Conservation (phyloP, 2,113 vertebrate genomes). For the Thunnus thynnus region DNA sequence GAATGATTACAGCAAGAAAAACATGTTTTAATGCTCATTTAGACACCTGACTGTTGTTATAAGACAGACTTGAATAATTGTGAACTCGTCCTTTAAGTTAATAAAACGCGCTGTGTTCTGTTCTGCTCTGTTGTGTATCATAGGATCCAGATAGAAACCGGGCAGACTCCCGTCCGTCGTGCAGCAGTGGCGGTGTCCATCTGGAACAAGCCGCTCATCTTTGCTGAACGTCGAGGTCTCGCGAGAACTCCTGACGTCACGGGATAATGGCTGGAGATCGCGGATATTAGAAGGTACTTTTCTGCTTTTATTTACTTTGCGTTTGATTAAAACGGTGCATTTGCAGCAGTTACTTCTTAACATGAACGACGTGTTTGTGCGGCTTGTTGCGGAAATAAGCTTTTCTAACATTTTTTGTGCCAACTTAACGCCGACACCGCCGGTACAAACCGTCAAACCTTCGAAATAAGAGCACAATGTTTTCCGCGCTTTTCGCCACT, state of each 20-base stretch:
- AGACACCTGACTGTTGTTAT: too few species aligned
- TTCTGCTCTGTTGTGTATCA: too few species aligned
- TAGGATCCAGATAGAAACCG: neutral
- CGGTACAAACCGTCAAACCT: constrained; percentile 71
- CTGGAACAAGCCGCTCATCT: constrained; percentile 20
- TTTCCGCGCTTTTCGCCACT: constrained; percentile 74
- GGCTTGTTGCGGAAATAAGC: fast-evolving
- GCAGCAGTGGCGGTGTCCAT: fast-evolving
- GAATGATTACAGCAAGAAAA: too few species aligned
- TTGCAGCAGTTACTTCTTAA: fast-evolving
- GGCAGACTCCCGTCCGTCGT: neutral
- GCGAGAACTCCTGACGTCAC: constrained; percentile 66
- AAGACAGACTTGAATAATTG: too few species aligned
- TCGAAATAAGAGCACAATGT: constrained; percentile 83
- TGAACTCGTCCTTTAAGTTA: too few species aligned
- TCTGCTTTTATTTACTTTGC: constrained; percentile 70
- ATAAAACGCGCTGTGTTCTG: too few species aligned
- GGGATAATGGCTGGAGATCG: constrained; percentile 70
- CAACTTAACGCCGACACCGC: constrained; percentile 53
- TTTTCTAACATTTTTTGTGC: constrained; percentile 7
- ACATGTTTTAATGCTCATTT: too few species aligned
- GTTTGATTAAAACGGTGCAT: neutral
- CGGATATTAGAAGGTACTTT: constrained; percentile 80
- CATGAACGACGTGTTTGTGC: neutral
- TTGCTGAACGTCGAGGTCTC: constrained; percentile 27